Conservation (phyloP, 2,888 invertebrate species). For the Cyclophora punctaria region DNA sequence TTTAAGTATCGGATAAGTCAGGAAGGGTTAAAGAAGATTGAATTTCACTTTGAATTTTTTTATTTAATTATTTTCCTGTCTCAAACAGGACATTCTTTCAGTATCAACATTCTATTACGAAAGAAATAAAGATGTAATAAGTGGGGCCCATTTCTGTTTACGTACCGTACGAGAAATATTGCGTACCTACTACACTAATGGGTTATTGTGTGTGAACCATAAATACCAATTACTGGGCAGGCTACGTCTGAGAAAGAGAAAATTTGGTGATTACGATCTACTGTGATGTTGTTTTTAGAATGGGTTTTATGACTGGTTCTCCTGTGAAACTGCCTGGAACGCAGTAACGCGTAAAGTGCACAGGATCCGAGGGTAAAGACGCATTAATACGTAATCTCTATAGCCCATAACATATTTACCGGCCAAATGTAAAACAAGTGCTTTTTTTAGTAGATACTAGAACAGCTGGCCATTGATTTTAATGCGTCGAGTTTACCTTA, state of each 20-base stretch:
- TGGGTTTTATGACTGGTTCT: slow-evolving; percentile 25
- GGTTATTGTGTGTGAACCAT: slow-evolving; percentile 46
- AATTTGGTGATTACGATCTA: slow-evolving; percentile 22
- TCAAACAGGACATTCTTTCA: not conserved
- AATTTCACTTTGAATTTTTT: slow-evolving; percentile 10
- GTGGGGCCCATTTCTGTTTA: slow-evolving; percentile 26
- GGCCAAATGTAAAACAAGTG: too few relatives aligned
- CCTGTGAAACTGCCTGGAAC: slow-evolving; percentile 25
- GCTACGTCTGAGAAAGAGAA: slow-evolving; percentile 17
- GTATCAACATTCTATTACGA: slow-evolving; percentile 11
- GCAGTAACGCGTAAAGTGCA: slow-evolving; percentile 8
- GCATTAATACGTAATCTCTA: too few relatives aligned
- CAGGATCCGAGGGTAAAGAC: too few relatives aligned
- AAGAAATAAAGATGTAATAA: slow-evolving; percentile 26
- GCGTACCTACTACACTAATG: slow-evolving; percentile 34
- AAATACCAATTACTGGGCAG: slow-evolving; percentile 46
- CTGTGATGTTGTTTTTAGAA: slow-evolving; percentile 30
- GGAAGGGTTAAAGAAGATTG: slow-evolving; percentile 15
- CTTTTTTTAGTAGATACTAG: too few relatives aligned
- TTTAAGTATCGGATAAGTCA: slow-evolving; percentile 14
- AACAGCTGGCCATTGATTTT: too few relatives aligned
- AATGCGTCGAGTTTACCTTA: too few relatives aligned
- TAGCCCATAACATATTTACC: too few relatives aligned
- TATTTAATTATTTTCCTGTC: slow-evolving; percentile 2
- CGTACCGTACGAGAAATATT: slow-evolving; percentile 32